A percentile compares a stretch with the other conserved stretches of the same genome.
Evolutionary conservation across 1,140 invertebrate genomes (phyloP).

Genomic region (Zaprionus capensis): DNA sequence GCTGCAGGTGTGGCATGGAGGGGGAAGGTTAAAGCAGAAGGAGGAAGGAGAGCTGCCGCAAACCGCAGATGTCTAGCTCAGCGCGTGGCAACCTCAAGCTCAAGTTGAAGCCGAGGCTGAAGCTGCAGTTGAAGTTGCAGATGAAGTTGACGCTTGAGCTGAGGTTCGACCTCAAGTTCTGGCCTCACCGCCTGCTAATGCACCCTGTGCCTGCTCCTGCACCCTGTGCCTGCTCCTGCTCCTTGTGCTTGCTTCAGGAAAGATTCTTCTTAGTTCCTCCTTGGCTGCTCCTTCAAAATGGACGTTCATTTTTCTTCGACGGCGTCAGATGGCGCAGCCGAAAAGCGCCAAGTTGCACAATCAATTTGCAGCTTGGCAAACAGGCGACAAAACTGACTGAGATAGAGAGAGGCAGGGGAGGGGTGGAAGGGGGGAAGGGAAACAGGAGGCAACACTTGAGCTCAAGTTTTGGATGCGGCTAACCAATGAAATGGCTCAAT

Average conservation of each 20-base stretch:
- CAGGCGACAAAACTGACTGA: slow-evolving; percentile 49
- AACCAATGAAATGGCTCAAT: slow-evolving; percentile 72
- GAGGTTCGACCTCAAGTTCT: neutral
- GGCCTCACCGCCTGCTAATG: no score
- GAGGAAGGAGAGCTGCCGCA: neutral
- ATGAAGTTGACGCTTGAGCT: neutral
- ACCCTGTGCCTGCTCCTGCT: neutral
- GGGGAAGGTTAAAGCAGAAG: no score
- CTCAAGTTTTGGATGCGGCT: slow-evolving; percentile 47
- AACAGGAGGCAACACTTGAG: slow-evolving; percentile 5
- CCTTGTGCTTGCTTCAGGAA: neutral
- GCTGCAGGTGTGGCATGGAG: no score
- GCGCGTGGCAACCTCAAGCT: neutral
- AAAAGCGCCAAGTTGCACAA: slow-evolving; percentile 53
- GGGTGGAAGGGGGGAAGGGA: no score
- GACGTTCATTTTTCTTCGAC: slow-evolving; percentile 66
- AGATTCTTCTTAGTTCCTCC: neutral
- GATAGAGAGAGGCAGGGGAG: neutral
- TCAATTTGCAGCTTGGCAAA: slow-evolving; percentile 53
- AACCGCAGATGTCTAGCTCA: neutral
- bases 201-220: neutral
- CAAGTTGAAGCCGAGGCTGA: neutral
- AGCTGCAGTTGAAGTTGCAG: neutral
- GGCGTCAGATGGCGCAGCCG: slow-evolving; percentile 44
- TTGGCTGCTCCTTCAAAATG: slow-evolving; percentile 43